Percentiles rank a stretch among this genome's conserved stretches.
Evolutionary conservation across 1,140 invertebrate species (phyloP).

Genomic region (Nomia melanderi): DNA sequence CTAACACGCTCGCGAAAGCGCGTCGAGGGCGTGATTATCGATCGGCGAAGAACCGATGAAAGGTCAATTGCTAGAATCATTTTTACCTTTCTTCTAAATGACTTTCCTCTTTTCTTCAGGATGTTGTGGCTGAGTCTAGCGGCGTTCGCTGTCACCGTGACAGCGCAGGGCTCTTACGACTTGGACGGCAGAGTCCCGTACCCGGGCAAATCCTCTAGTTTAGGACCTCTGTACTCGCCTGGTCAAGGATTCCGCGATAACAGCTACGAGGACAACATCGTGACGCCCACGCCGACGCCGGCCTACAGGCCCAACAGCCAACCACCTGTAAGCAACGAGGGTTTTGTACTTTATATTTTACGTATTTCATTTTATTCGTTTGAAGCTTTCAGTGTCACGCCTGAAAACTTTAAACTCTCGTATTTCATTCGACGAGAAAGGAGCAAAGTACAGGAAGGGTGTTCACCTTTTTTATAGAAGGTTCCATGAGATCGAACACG

Average conservation of each 20-base stretch:
- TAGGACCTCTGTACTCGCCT: constrained; percentile 74
- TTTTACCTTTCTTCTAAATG: no score
- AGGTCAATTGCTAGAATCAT: no score
- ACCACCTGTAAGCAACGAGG: constrained; percentile 56
- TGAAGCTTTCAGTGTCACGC: neutral
- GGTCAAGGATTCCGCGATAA: constrained; percentile 76
- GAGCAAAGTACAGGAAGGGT: no score
- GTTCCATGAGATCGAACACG: no score
- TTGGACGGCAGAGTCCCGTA: constrained; percentile 74
- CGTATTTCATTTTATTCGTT: neutral
- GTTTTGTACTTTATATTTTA: neutral
- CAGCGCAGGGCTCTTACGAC: constrained; percentile 74
- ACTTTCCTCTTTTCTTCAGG: constrained; percentile 45
- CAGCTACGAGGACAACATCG: constrained; percentile 79
- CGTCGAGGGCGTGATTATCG: neutral
- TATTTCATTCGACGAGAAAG: no score
- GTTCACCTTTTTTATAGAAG: no score
- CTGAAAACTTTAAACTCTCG: no score
- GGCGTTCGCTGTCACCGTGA: constrained; percentile 67
- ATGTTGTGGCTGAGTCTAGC: constrained; percentile 76
- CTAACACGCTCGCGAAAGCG: constrained; percentile 4
- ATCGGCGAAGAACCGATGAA: neutral
- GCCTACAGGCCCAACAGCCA: constrained; percentile 67
- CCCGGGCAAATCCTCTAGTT: constrained; percentile 70
- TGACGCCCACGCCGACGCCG: constrained; percentile 77